Evolutionary conservation across 1,140 invertebrate species (phyloP).

Genomic region (Ceratosolen solmsi): DNA sequence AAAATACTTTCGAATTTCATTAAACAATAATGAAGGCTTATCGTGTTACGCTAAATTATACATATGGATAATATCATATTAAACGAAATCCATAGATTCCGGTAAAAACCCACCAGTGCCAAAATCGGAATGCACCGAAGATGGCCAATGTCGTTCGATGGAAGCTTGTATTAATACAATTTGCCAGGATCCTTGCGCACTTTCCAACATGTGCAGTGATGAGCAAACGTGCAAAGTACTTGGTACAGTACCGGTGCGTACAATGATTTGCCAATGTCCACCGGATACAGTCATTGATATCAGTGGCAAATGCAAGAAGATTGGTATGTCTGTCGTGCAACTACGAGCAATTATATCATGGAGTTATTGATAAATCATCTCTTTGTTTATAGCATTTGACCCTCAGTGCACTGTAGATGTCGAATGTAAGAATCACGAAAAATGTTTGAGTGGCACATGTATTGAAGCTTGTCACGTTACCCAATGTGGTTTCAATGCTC

Average conservation of each 20-base stretch:
- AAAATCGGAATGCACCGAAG: slow-evolving; percentile 80
- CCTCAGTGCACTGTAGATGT: slow-evolving; percentile 80
- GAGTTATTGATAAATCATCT: background rate
- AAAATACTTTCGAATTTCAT: too few relatives aligned
- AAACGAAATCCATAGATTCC: slow-evolving; percentile 47
- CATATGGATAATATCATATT: too few relatives aligned
- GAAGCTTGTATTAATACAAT: slow-evolving; percentile 84
- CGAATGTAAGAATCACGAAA: slow-evolving; percentile 82
- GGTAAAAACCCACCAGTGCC: slow-evolving; percentile 56
- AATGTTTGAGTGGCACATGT: slow-evolving; percentile 84
- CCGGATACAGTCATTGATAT: slow-evolving; percentile 79
- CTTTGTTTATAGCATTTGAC: slow-evolving; percentile 2
- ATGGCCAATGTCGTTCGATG: slow-evolving; percentile 83
- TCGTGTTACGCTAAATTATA: too few relatives aligned
- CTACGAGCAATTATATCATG: background rate
- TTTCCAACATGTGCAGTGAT: slow-evolving; percentile 79
- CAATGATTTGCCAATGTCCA: slow-evolving; percentile 87
- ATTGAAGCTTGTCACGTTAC: slow-evolving; percentile 84
- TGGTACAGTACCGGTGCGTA: slow-evolving; percentile 84
- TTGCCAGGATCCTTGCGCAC: slow-evolving; percentile 84
- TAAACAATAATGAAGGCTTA: too few relatives aligned
- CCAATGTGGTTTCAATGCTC: slow-evolving; percentile 87
- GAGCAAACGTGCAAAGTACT: slow-evolving; percentile 86
- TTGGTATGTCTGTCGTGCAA: slow-evolving; percentile 66
- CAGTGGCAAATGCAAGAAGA: slow-evolving; percentile 78